Evolutionary conservation across 2,888 invertebrate genomes (phyloP).

Genomic region (Neocrepidodera transversa): DNA sequence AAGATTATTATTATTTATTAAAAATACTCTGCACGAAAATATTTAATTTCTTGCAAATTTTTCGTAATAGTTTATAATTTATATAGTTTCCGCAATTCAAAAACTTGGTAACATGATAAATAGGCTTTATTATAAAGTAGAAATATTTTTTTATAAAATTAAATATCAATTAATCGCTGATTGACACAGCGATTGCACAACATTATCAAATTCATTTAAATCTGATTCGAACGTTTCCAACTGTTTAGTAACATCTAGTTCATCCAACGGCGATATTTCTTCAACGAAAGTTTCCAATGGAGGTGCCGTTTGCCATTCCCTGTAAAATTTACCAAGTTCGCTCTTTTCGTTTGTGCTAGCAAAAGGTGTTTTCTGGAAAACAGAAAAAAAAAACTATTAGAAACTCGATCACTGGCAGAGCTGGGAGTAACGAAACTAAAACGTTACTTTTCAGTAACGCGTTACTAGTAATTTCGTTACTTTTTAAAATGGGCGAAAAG

Average conservation of each 20-base stretch:
- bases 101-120: constrained; percentile 11
- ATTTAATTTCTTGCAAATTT: too few relatives aligned
- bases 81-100: too few relatives aligned
- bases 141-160: constrained; percentile 19
- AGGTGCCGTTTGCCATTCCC: constrained; percentile 77
- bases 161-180: constrained; percentile 14
- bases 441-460: too few relatives aligned
- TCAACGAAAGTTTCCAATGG: constrained; percentile 60
- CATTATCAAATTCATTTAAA: constrained; percentile 58
- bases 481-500: too few relatives aligned
- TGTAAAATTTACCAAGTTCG: constrained; percentile 80
- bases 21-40: too few relatives aligned
- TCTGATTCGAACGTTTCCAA: constrained; percentile 78
- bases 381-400: constrained; percentile 22
- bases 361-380: constrained; percentile 79
- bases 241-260: constrained; percentile 68
- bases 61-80: too few relatives aligned
- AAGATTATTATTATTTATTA: too few relatives aligned
- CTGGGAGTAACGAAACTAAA: too few relatives aligned
- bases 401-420: too few relatives aligned
- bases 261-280: constrained; percentile 65
- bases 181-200: constrained; percentile 13
- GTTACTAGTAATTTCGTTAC: too few relatives aligned
- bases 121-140: constrained; percentile 23
- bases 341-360: constrained; percentile 75